Evolutionary conservation across 2,113 vertebrate species (phyloP), one percentile per base, ranked within the genome.

Genomic region (Takifugu flavidus): DNA sequence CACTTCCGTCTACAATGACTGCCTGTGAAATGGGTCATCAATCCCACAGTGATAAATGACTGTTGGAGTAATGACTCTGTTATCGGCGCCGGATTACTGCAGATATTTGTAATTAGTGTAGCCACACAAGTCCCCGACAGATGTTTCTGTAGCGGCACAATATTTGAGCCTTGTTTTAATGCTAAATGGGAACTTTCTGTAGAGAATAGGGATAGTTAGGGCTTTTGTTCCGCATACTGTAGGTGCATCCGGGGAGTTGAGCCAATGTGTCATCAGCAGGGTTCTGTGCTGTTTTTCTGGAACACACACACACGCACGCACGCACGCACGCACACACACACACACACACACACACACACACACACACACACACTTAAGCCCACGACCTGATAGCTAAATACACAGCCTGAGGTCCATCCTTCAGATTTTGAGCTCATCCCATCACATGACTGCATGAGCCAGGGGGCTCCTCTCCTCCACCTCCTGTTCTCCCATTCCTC

Each of bases 11-110:
- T 80, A 89, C 87, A 90, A 89, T 88, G 83, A 74, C 82, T 71
- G 82, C 78, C 75, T 86, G 81, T 73, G 81, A 89, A 91, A 90
- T 89, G 89, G 89, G 89, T 90, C 86, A 89, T 91, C 89, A 91
- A 90, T 91, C 89, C 86, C 71, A 81, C 64, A 88, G 85, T 89
- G 91, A 91, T 90, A 89, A 92, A 90, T 89, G 86, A 89, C 87
- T 89, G 76, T 63, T 80, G 75, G 82, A 91, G 89, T 91, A 90
- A 90, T 91, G 88, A 90, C 85, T 84, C 78, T 90, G 82, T 91
- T 91, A 91, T 91, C 88, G 77, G 72, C 68, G 44, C 59, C 49
- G 90, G 88, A 90, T 92, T 90, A 88, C 86, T 78, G 80, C 78
- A 84, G 85, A 86, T 89, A 88, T 87, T 91, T 90, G 87, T 88